Evolutionary conservation across 2,797 vertebrate genomes (phyloP).

Genomic region (Oceanodroma leucorhoa): DNA sequence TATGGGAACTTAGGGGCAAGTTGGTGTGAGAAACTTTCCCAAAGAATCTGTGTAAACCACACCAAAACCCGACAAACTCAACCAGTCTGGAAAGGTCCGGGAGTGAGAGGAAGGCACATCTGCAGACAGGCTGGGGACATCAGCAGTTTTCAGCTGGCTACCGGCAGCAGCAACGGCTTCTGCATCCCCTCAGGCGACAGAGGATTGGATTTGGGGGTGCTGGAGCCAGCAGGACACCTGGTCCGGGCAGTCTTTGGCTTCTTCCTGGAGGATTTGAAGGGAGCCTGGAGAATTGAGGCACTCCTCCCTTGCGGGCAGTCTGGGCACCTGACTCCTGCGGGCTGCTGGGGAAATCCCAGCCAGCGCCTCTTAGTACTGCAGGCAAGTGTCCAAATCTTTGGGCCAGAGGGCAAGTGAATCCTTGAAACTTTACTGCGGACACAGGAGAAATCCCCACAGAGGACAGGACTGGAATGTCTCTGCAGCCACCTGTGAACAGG

Average conservation of each 20-base stretch:
- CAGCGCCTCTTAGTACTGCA: neutral
- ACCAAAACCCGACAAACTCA: conserved; percentile 43
- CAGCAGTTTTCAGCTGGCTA: conserved; percentile 13
- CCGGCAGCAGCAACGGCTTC: neutral
- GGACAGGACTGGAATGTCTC: neutral
- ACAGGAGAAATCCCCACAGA: neutral
- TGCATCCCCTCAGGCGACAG: neutral
- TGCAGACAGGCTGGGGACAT: conserved; percentile 49
- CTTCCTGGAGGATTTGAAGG: neutral
- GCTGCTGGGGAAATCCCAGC: conserved; percentile 48
- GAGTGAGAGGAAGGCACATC: conserved; percentile 33
- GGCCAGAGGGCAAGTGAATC: conserved; percentile 34
- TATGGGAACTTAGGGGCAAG: conserved; percentile 37
- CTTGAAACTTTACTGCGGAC: neutral
- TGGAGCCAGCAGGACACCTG: conserved; percentile 24
- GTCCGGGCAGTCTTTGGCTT: neutral
- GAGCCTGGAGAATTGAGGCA: neutral
- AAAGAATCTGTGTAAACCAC: conserved; percentile 56
- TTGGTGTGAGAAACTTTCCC: conserved; percentile 56
- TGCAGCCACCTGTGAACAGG: neutral
- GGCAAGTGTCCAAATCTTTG: conserved; percentile 30
- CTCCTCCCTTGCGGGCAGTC: neutral
- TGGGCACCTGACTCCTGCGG: conserved; percentile 28
- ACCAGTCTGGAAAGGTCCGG: conserved; percentile 12
- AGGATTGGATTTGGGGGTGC: neutral